These are phyloP conservation scores for Drosophila albomicans DNA, from an alignment of 1,140 invertebrate species.

Conservation along the genomic window DNA sequence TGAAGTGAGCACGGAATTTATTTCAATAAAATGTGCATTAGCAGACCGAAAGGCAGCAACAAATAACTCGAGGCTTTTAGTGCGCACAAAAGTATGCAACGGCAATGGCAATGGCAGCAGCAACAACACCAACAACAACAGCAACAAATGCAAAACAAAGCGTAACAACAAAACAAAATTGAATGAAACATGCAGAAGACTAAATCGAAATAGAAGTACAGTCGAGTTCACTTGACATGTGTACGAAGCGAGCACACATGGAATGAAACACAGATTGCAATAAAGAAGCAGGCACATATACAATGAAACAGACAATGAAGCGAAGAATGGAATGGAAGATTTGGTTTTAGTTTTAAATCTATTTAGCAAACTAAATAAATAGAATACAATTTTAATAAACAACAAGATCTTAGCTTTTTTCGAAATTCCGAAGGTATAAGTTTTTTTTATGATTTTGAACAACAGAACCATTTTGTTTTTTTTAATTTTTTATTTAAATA, in stretches of 20 bases:
- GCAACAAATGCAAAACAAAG: constrained; percentile 57
- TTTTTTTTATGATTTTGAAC: no score
- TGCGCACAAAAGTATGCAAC: constrained; percentile 50
- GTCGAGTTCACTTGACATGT: neutral
- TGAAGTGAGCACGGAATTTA: constrained; percentile 74
- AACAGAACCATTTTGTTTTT: no score
- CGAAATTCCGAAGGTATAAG: no score
- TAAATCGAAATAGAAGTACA: neutral
- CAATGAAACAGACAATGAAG: no score
- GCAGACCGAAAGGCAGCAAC: constrained; percentile 64
- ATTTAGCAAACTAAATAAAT: no score
- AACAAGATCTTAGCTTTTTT: no score
- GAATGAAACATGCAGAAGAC: constrained; percentile 23
- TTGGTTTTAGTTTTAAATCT: no score
- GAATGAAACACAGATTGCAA: neutral
- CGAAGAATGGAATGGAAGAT: neutral
- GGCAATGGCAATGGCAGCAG: neutral
- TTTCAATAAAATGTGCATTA: constrained; percentile 84
- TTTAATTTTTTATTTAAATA: no score
- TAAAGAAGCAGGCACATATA: neutral
- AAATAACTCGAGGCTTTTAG: constrained; percentile 82
- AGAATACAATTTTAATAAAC: no score
- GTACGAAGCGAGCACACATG: neutral
- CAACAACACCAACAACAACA: neutral
- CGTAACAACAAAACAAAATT: constrained; percentile 32